Base-by-base conservation (phyloP, 2,888 invertebrate genomes). In the Dynastes hyllus region DNA sequence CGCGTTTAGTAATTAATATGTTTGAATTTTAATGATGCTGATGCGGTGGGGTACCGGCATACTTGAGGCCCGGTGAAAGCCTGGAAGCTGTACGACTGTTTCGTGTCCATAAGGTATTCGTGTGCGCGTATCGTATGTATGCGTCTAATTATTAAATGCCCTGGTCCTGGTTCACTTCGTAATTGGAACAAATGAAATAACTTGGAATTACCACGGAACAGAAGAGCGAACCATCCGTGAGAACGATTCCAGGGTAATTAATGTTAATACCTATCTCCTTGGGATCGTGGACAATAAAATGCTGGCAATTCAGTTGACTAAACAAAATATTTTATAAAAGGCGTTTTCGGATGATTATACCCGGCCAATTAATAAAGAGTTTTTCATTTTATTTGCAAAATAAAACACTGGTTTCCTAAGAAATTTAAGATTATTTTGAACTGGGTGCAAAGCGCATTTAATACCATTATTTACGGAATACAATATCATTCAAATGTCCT, bases 11-110 rank as follows among this genome's bases (percentile, higher is more conserved):
- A 73, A 73, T 73, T 73, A 73, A 73, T 73, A 73, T 58, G 73
- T 73, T 73, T 40, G 58, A 40, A 73, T 40, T 73, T 73, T 73
- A 73, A 73, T 58, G 73, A 58, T 58, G 73, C 73, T 37, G 58
- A 29, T 70, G n/a, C 71, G 32, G 50, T 27, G 27, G 45, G 66
- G 29, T 13, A 37, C 4, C 37, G 37, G 32, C 2, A 32, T 32
- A 32, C 4, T 37, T 37, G 32, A 37, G 11, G 11, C 45, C 45
- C 45, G 45, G 45, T 11, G 45, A 45, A 45, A 8, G 2, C 11
- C 45, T 45, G 45, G 2, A 45, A 45, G 9, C 45, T 1, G 32
- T 37, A 45, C 45, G 8, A 8, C 45, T 40, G 11, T 11, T 45
- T 45, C 8, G 5, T 2, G 8, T 45, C 45, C 45, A 45, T 2